Base-by-base conservation (phyloP, 2,888 invertebrate genomes). In the Tigriopus californicus region DNA sequence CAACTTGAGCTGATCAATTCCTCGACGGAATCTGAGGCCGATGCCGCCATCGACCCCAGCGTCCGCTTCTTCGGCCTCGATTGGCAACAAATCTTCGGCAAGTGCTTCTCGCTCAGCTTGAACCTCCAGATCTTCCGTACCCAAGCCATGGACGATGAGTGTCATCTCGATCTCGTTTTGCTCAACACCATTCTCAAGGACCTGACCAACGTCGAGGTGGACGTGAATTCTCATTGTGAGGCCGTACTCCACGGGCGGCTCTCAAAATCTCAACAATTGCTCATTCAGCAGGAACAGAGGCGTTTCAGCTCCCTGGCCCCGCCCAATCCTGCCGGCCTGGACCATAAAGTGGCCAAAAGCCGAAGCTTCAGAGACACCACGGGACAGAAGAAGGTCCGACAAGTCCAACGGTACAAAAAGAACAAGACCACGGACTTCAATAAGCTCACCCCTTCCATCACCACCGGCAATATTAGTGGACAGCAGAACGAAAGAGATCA, bases 51-150 rank as follows among this genome's bases (percentile, higher is more conserved):
- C 20, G 56, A 56, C 33, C 56, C 56, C 4, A 42, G 42, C 22
- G 44, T 56, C 11, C 56, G 33, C n/a, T 56, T 56, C 44, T 56
- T 56, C 11, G 56, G 56, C 44, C 42, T 56, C n/a, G 56, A 56
- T 22, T 56, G 56, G 56, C 46, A 56, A 15, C 13, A 15, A 42
- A 33, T 56, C 6, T 56, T 46, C 33, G 56, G 56, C 15, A 15
- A 24, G 25, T 56, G 56, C 15, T 56, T 56, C 46, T 22, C 22
- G 24, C n/a, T 56, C 46, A 42, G 42, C 44, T 22, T 56, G 24
- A 20, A 44, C 5, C 22, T 33, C 1, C 15, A 46, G 11, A 20
- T 56, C 33, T 33, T 56, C 20, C 18, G 18, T 10, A 12, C 53
- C 4, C 11, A 12, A 24, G 13, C 33, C 33, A 25, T 41, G 33